These are phyloP conservation scores for Chaitophorus viminalis DNA, from an alignment of 2,888 invertebrate genomes.

Conservation along the genomic window DNA sequence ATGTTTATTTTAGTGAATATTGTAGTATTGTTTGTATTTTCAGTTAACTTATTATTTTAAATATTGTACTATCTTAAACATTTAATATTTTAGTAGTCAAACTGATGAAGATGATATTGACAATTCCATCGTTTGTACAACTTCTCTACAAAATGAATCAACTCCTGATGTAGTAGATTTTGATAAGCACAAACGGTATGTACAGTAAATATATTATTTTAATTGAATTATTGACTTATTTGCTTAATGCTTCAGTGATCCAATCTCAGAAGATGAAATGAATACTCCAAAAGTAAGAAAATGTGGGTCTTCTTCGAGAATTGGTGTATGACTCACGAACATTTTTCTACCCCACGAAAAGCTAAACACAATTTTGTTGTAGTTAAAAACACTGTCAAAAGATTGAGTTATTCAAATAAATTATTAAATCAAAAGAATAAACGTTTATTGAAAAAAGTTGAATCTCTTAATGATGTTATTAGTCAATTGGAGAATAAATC, in stretches of 20 bases:
- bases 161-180: background rate
- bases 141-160: constrained; percentile 8
- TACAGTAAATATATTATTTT: background rate
- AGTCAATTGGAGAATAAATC: constrained; percentile 10
- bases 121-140: constrained; percentile 1
- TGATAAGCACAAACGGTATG: background rate
- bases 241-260: constrained; percentile 10
- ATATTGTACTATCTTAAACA: too few species aligned
- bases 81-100: background rate
- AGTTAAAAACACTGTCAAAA: background rate
- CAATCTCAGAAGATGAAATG: constrained; percentile 22
- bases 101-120: constrained; percentile 7
- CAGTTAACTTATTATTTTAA: background rate
- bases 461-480: constrained; percentile 15
- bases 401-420: constrained; percentile 21
- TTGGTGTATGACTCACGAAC: constrained; percentile 9
- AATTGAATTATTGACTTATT: constrained; percentile 16
- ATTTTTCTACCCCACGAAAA: constrained; percentile 22
- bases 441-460: background rate
- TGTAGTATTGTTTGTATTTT: background rate
- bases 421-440: constrained; percentile 26
- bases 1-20: constrained; percentile 8
- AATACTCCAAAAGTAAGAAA: constrained; percentile 18
- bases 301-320: constrained; percentile 13
- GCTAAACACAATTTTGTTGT: constrained; percentile 11